These are phyloP conservation scores for Drosophila albomicans DNA, from an alignment of 1,140 invertebrate species.

Conservation along the genomic window DNA sequence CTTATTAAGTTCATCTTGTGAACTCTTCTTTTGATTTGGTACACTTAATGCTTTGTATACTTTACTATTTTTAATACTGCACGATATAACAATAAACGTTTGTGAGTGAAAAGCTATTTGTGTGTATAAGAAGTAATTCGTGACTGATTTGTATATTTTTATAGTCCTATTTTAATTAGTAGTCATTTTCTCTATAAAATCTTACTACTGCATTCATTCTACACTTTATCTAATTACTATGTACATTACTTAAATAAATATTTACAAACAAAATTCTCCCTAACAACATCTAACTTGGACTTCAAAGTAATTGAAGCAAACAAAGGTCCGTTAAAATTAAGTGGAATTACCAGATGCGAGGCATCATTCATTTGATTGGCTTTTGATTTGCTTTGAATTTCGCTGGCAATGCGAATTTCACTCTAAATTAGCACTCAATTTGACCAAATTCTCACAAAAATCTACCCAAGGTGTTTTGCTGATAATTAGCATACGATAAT, in stretches of 20 bases:
- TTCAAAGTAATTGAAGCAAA: neutral
- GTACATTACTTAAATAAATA: too few relatives aligned
- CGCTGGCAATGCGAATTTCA: conserved; percentile 13
- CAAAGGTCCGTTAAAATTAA: neutral
- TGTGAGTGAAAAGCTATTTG: too few relatives aligned
- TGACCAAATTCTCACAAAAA: conserved; percentile 64
- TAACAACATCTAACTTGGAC: neutral
- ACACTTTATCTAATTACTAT: too few relatives aligned
- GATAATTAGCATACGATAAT: conserved; percentile 73
- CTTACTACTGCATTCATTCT: too few relatives aligned
- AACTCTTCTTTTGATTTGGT: neutral
- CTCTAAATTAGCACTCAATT: too few relatives aligned
- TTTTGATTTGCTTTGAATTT: conserved; percentile 9
- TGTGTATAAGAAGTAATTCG: too few relatives aligned
- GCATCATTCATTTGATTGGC: conserved; percentile 22
- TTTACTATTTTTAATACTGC: too few relatives aligned
- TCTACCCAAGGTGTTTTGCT: conserved; percentile 42
- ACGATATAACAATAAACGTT: too few relatives aligned
- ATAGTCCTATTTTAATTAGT: too few relatives aligned
- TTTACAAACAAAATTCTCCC: neutral
- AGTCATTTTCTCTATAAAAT: too few relatives aligned
- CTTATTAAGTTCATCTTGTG: neutral
- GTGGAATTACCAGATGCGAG: neutral
- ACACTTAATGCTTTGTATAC: too few relatives aligned
- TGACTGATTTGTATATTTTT: too few relatives aligned